These are phyloP conservation scores for Orchesella flavescens DNA, from an alignment of 2,888 invertebrate genomes.

Conservation along the genomic window DNA sequence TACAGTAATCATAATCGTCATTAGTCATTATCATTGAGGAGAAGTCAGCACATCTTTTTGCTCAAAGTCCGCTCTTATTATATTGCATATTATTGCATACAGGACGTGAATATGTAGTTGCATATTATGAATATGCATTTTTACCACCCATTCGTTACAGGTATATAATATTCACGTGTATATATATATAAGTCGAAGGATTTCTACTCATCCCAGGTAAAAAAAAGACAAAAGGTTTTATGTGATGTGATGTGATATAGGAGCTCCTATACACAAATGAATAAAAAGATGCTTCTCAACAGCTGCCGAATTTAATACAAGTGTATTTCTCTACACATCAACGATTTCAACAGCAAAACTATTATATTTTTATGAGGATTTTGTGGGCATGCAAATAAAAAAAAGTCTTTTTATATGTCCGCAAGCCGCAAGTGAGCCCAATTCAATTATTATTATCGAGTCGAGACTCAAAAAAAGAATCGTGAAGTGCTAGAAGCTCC, in stretches of 20 bases:
- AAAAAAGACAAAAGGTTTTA: no score
- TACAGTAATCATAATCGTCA: conserved; percentile 62
- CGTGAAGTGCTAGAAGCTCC: not conserved
- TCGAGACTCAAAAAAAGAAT: not conserved
- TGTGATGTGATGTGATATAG: no score
- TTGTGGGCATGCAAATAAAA: conserved; percentile 37
- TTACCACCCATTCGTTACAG: no score
- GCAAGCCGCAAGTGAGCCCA: conserved; percentile 31
- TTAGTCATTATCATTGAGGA: conserved; percentile 57
- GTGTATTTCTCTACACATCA: no score
- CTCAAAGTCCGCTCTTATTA: conserved; percentile 29
- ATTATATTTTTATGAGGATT: conserved; percentile 55
- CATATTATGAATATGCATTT: no score
- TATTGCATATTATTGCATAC: not conserved
- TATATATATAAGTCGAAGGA: no score
- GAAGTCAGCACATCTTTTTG: conserved; percentile 41
- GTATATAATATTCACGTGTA: no score
- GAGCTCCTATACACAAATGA: no score
- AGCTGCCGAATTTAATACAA: not conserved
- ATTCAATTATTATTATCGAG: conserved; percentile 45
- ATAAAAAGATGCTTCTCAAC: no score
- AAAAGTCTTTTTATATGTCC: conserved; percentile 44
- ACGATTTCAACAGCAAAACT: conserved; percentile 18
- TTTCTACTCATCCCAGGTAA: no score
- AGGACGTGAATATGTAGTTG: no score